Percentiles rank a stretch among this genome's conserved stretches.
These are phyloP conservation scores for Baronia brevicornis DNA, from an alignment of 2,888 invertebrate genomes.

Conservation along the genomic window DNA sequence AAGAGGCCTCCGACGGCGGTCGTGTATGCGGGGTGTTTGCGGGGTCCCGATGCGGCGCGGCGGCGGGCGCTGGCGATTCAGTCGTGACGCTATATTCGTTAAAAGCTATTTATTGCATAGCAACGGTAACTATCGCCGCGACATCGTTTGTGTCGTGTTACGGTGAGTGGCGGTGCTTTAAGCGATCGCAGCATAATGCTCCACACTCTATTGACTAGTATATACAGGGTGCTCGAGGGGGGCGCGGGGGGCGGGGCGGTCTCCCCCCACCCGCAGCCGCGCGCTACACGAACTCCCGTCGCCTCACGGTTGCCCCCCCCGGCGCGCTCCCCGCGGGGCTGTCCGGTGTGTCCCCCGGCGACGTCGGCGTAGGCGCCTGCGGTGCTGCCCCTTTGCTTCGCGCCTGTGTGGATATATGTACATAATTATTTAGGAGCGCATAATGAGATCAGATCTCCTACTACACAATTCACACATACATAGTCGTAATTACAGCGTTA, in stretches of 20 bases:
- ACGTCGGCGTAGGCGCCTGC: constrained; percentile 46
- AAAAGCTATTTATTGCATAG: constrained; percentile 13
- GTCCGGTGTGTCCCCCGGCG: constrained; percentile 22
- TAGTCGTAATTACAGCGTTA: too few relatives aligned
- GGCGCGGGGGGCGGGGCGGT: constrained; percentile 2
- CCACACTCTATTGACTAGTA: constrained; percentile 10
- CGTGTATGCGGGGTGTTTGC: constrained; percentile 12
- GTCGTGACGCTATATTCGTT: constrained; percentile 13
- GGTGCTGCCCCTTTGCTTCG: constrained; percentile 59
- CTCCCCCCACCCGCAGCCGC: constrained; percentile 35
- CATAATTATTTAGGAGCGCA: too few relatives aligned
- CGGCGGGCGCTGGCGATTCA: constrained; percentile 9
- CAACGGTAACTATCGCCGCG: constrained; percentile 13
- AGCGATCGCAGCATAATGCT: constrained; percentile 11
- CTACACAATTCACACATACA: too few relatives aligned
- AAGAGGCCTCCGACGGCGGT: too few relatives aligned
- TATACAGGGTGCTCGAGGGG: constrained; percentile 6
- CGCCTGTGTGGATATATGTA: too few relatives aligned
- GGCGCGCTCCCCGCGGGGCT: constrained; percentile 18
- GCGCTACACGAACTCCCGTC: constrained; percentile 45
- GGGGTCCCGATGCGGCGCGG: constrained; percentile 15
- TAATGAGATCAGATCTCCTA: too few relatives aligned
- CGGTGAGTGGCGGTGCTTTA: constrained; percentile 13
- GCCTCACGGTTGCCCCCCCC: constrained; percentile 17
- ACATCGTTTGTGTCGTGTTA: constrained; percentile 2